Evolutionary conservation across 2,113 vertebrate genomes (phyloP).

Genomic region (Vulpes vulpes): DNA sequence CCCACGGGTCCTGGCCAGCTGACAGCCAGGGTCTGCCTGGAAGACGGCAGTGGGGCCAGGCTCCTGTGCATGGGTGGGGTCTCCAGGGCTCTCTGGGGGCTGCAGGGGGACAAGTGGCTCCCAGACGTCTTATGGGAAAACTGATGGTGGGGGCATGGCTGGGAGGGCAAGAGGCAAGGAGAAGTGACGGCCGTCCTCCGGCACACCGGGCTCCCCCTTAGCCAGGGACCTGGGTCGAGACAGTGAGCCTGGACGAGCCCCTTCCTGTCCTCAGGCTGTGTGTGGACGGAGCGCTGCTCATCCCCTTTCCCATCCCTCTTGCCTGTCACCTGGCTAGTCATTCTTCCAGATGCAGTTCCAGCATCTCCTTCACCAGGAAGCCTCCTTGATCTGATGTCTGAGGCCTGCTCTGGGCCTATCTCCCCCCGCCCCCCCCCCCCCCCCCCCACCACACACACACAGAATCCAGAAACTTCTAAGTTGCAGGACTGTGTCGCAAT

Average conservation of each 20-base stretch:
- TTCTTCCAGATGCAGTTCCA: neutral
- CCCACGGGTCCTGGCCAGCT: neutral
- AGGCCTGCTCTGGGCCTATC: neutral
- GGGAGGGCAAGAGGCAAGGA: neutral
- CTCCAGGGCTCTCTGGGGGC: neutral
- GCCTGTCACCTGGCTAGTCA: neutral
- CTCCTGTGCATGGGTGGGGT: neutral
- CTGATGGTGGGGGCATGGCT: neutral
- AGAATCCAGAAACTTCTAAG: neutral
- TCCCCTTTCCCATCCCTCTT: neutral
- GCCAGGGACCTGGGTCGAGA: neutral
- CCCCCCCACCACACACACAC: no score
- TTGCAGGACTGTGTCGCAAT: neutral
- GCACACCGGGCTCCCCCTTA: neutral
- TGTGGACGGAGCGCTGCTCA: rapidly evolving
- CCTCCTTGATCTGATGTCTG: neutral
- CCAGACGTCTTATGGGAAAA: neutral
- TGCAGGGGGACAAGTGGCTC: neutral
- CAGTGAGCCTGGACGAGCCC: neutral
- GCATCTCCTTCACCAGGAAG: slow-evolving; percentile 1
- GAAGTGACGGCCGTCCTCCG: neutral
- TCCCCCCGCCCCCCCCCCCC: no score
- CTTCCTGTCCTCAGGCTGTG: neutral
- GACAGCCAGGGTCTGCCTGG: neutral
- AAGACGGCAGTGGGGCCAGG: neutral